Percentiles rank a stretch among this genome's conserved stretches.
phyloP scores from a whole-genome alignment of 2,113 vertebrate species.

The Scomber japonicus region DNA sequence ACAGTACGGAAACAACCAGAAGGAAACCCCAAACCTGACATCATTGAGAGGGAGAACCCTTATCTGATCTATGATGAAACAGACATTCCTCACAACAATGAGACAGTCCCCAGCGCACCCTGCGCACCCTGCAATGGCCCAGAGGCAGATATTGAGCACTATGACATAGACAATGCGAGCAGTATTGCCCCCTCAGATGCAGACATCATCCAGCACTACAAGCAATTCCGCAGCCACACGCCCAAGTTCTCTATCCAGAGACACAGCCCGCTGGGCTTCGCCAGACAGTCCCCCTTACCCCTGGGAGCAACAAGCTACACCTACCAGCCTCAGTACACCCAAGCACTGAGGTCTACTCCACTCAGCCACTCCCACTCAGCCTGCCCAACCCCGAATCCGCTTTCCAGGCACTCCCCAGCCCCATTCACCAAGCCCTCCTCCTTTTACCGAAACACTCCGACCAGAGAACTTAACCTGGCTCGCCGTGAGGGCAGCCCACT shows the following conservation, averaged over 20 bases:
- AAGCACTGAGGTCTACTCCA: conserved; percentile 89
- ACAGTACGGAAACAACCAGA: conserved; percentile 96
- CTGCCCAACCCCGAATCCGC: conserved; percentile 91
- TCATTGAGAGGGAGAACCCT: conserved; percentile 97
- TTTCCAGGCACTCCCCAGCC: conserved; percentile 94
- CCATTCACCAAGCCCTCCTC: conserved; percentile 93
- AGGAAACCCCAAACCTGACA: conserved; percentile 97
- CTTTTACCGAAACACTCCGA: conserved; percentile 94
- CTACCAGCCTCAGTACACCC: conserved; percentile 92
- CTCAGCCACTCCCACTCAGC: conserved; percentile 94
- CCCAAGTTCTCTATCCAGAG: conserved; percentile 98
- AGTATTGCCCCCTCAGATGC: conserved; percentile 98
- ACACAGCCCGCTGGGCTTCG: conserved; percentile 95
- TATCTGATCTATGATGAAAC: conserved; percentile 98
- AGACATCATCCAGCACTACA: conserved; percentile 98
- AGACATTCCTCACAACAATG: conserved; percentile 87
- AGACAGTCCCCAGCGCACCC: conserved; percentile 93
- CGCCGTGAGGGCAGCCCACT: conserved; percentile 91
- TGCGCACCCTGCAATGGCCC: conserved; percentile 88
- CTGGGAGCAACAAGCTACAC: conserved; percentile 93
- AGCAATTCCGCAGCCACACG: conserved; percentile 96
- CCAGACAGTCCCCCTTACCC: conserved; percentile 94
- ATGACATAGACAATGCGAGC: conserved; percentile 98
- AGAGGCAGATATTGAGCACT: conserved; percentile 94
- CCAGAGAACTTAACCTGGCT: conserved; percentile 92